Evolutionary conservation across 2,797 vertebrate genomes (phyloP), one percentile per base, ranked within the genome.

Genomic region (Galago senegalensis): DNA sequence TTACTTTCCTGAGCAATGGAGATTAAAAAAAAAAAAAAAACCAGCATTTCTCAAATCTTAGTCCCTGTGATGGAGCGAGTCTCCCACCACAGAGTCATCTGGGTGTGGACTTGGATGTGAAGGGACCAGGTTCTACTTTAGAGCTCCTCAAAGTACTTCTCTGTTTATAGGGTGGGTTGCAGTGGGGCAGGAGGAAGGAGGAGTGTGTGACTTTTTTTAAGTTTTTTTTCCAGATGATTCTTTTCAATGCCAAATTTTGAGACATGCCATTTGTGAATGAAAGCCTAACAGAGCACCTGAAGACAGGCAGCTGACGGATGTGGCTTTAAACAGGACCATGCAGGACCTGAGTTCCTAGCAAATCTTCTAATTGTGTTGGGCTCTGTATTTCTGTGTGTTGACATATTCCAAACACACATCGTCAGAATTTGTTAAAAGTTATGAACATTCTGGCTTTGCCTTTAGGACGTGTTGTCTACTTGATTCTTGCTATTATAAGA

Each of bases 161-260:
- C 60, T 37, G 9, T 29, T 83, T 72, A 31, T 88, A 31, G 13
- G 11, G 4, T 67, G 6, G 7, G 23, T 3, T 34, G 12, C 4
- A 7, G 0, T 9, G 16, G 18, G 9, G 4, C 2, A 43, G 21
- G 3, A 67, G 20, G 12, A 0, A 21, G 31, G 7, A 29, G 37
- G 73, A 76, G 29, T 14, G 76, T 20, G 29, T 40, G 84, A 84
- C n/a, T 58, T 56, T 77, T 56, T 77, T 67, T 79, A 23, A 40
- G 1, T 58, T 69, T 87, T 69, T 87, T 87, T 40, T 83, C 81
- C 43, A 60, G 27, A 46, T 72, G 25, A 60, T 2, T 70, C 25
- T 73, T 69, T 4, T 0, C 25, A 46, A 27, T 77, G 56, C 3
- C n/a, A 81, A 70, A 34, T 70, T 93, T 53, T 93, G 53, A 93